These are phyloP conservation scores for Dinocampus coccinellae DNA, from an alignment of 2,888 invertebrate genomes.

Conservation along the genomic window DNA sequence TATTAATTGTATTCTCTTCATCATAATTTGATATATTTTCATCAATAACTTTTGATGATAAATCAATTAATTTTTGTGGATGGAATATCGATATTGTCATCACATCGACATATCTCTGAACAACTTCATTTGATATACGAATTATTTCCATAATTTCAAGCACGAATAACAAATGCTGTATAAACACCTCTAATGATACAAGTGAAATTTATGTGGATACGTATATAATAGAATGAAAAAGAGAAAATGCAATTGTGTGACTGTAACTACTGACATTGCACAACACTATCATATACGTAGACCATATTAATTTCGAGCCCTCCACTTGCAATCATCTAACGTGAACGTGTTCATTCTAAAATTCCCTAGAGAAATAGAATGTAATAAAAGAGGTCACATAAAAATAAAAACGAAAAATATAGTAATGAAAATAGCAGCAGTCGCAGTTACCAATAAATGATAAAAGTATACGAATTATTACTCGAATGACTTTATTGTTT, in stretches of 20 bases:
- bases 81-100: too few relatives aligned
- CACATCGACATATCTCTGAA: too few relatives aligned
- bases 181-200: too few relatives aligned
- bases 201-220: not conserved
- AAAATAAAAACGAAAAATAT: not conserved
- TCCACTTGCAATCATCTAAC: slow-evolving; percentile 36
- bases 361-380: slow-evolving; percentile 34
- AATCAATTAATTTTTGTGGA: too few relatives aligned
- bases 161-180: too few relatives aligned
- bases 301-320: slow-evolving; percentile 16
- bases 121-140: too few relatives aligned
- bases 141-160: too few relatives aligned
- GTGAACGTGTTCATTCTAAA: slow-evolving; percentile 30
- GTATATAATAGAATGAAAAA: not conserved
- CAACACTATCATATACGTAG: not conserved
- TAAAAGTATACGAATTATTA: too few relatives aligned
- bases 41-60: too few relatives aligned
- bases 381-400: slow-evolving; percentile 3
- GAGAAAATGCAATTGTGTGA: not conserved
- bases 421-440: not conserved
- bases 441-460: not conserved
- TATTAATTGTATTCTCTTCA: too few relatives aligned
- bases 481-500: too few relatives aligned
- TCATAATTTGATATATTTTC: too few relatives aligned
- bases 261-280: not conserved